These are phyloP conservation scores for Microcaecilia unicolor DNA, from an alignment of 2,797 vertebrate species.

Conservation along the genomic window DNA sequence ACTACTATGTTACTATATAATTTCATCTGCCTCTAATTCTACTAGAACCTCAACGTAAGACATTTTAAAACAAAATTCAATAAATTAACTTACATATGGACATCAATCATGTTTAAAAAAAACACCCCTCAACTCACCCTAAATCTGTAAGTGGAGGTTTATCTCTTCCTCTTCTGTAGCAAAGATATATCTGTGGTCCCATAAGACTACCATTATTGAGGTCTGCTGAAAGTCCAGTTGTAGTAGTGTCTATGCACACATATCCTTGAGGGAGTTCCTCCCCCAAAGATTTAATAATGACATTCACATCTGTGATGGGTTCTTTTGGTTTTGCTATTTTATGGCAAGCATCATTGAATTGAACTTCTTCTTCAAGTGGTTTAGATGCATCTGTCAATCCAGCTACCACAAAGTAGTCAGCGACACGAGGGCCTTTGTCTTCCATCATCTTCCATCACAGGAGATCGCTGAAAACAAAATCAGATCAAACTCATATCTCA, in stretches of 20 bases:
- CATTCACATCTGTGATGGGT: slow-evolving; percentile 89
- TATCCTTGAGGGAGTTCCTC: slow-evolving; percentile 89
- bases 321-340: slow-evolving; percentile 81
- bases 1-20: too few relatives aligned
- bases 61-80: too few relatives aligned
- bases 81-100: too few relatives aligned
- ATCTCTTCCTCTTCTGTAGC: slow-evolving; percentile 91
- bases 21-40: too few relatives aligned
- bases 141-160: slow-evolving; percentile 95
- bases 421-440: slow-evolving; percentile 94
- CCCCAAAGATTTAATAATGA: slow-evolving; percentile 88
- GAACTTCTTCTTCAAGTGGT: slow-evolving; percentile 89
- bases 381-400: slow-evolving; percentile 86
- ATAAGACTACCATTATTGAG: slow-evolving; percentile 91
- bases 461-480: slow-evolving; percentile 39
- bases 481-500: background rate
- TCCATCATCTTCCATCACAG: slow-evolving; percentile 93
- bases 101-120: too few relatives aligned
- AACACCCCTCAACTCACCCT: too few relatives aligned
- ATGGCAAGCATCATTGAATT: slow-evolving; percentile 81
- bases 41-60: too few relatives aligned
- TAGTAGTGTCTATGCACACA: slow-evolving; percentile 82
- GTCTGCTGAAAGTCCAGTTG: slow-evolving; percentile 86
- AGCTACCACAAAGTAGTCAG: slow-evolving; percentile 96
- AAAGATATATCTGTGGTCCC: slow-evolving; percentile 89